Evolutionary conservation across 2,797 vertebrate genomes (phyloP), one percentile per base, ranked within the genome.

Genomic region (Smutsia gigantea): DNA sequence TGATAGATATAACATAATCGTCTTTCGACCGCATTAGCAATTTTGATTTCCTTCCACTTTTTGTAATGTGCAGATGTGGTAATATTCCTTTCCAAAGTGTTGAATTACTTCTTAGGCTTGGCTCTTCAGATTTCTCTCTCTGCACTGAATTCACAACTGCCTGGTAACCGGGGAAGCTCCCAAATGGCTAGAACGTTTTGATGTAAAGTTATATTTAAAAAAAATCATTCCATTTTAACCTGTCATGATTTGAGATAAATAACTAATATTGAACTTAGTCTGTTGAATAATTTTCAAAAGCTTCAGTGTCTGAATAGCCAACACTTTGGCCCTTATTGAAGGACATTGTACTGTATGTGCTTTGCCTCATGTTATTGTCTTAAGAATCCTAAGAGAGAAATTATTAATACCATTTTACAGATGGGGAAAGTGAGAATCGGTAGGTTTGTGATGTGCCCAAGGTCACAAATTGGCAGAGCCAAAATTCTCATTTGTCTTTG

Each of bases 1-100:
- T 95, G 31, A 88, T 68, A 92, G 81, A 92, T 94, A 55, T 72
- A 96, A 96, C 92, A 85, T 92, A 96, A 94, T 97, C 85, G 82
- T 79, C 63, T 94, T 83, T 95, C 79, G 96, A 93, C 61, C 79
- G 4, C 18, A 81, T 78, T 85, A 93, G 14, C 64, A 69, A 53
- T 95, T 96, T 93, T 97, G 7, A 77, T 94, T 96, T 93, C 57
- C 68, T 82, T 93, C 68, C 15, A 66, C 59, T 74, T 95, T 93
- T 90, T 93, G 18, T 71, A 91, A 79, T 82, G 87, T 93, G 49
- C 78, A 92, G 69, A 75, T 85, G 51, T 79, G 42, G 21, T 31
- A 55, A 85, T 86, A 69, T 5, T 87, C 27, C 34, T 96, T 94
- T 96, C 34, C 49, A 79, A 96, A 97, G 87, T 0, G 0, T 18